Evolutionary conservation across 2,113 vertebrate species (phyloP).

Genomic region (Lichenostomus cassidix): DNA sequence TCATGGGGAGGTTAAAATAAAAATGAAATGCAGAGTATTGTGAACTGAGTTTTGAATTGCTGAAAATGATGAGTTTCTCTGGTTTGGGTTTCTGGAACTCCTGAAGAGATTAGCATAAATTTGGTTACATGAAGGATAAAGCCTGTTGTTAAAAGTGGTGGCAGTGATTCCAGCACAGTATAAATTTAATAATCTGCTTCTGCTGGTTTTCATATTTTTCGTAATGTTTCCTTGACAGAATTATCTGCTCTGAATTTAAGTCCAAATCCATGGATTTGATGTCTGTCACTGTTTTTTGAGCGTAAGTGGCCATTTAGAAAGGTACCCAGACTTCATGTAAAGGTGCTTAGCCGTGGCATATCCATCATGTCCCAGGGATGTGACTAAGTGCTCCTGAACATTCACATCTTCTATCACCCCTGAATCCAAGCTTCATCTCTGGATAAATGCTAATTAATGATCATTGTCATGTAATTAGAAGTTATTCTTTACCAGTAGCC

Average conservation of each 20-base stretch:
- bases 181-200: not conserved
- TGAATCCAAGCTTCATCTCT: not conserved
- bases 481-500: not conserved
- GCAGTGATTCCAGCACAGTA: not conserved
- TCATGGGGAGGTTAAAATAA: not conserved
- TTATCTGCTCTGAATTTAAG: not conserved
- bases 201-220: not conserved
- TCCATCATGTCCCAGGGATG: not conserved
- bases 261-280: not conserved
- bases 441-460: not conserved
- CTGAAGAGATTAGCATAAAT: conserved; percentile 21
- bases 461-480: not conserved
- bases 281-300: not conserved
- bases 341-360: not conserved
- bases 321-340: not conserved
- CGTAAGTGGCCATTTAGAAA: not conserved
- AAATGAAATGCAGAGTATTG: not conserved
- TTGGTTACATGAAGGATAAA: not conserved
- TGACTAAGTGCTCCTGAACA: not conserved
- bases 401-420: not conserved
- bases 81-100: not conserved
- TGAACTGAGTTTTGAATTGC: not conserved
- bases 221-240: not conserved
- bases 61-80: not conserved
- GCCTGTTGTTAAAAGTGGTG: not conserved